Percentiles rank a stretch among this genome's conserved stretches.
phyloP scores from a whole-genome alignment of 2,888 invertebrate species.

The Argyra leucocephala region DNA sequence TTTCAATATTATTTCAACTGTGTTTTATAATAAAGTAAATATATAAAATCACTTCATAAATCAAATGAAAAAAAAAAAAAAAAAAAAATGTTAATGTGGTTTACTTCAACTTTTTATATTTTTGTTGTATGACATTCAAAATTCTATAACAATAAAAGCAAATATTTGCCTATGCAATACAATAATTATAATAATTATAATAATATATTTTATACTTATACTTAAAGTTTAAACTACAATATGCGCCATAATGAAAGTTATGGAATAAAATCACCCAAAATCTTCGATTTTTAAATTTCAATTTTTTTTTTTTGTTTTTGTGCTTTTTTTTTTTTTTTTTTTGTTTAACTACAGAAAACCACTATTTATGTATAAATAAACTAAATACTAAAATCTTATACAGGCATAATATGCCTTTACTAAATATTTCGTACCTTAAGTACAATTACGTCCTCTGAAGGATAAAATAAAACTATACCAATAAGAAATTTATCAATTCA shows the following conservation, averaged over 20 bases:
- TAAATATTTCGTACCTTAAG: not conserved
- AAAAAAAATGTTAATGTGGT: not conserved
- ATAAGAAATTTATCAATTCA: not conserved
- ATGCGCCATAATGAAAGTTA: slow-evolving; percentile 3
- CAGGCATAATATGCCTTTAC: not conserved
- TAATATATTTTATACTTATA: not conserved
- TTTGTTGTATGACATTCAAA: not conserved
- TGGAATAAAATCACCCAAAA: not conserved
- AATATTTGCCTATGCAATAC: not conserved
- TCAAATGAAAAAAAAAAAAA: too few species aligned
- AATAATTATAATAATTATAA: not conserved
- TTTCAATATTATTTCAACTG: too few species aligned
- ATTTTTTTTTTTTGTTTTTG: too few species aligned
- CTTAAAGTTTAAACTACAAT: not conserved
- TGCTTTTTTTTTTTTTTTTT: not conserved
- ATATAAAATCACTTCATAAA: too few species aligned
- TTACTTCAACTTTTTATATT: not conserved
- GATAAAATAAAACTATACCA: not conserved
- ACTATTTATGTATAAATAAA: not conserved
- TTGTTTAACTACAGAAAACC: slow-evolving; percentile 1
- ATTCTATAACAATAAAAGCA: slow-evolving; percentile 4
- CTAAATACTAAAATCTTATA: not conserved
- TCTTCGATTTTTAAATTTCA: not conserved
- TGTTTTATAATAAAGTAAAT: too few species aligned
- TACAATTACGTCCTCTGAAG: slow-evolving; percentile 3